Evolutionary conservation across 1,140 invertebrate genomes (phyloP), one percentile per base, ranked within the genome.

Genomic region (Druon quercuslanigerum): DNA sequence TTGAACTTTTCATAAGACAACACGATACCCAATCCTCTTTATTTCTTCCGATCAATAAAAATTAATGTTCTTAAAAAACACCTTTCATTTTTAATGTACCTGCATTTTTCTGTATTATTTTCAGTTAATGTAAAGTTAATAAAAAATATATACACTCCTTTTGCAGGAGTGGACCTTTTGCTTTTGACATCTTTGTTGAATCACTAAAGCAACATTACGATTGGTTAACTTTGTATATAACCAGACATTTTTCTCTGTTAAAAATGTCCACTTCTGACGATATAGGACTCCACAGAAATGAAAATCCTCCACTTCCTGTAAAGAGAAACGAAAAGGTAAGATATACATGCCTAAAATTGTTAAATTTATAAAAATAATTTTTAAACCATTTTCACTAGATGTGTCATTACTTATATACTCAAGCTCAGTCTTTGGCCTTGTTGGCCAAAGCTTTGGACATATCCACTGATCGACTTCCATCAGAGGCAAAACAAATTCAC

Each of bases 381-480:
- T 40, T 66, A 73, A 70, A 33, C 2, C 25, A 33, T 33, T 76
- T 17, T 40, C 86, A 88, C 20, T 81, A 94, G 93, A 88, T 95
- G 85, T 89, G 92, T 83, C 92, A 93, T 84, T 93, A 93, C 19
- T 5, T 33, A 2, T 94, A 95, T 82, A 92, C 92, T 17, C 93
- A 94, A 87, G 78, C 87, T 7, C 94, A 95, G 86, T 93, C 93
- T 9, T 85, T 95, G 25, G 83, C 90, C 17, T 87, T 95, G 57
- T 94, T 94, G 84, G 92, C 93, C 0, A 91, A 91, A 74, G 93
- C 92, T 78, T 86, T 94, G 13, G 90, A 92, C 50, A 87, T 92
- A 40, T 77, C 89, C 7, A 87, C 91, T 0, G 78, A 90, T 0
- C 79, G 92, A 56, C 83, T 95, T 51, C 94, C 94, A 3, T 50